These are phyloP conservation scores for Glaucidium brasilianum DNA, from an alignment of 2,113 vertebrate species.

Conservation along the genomic window DNA sequence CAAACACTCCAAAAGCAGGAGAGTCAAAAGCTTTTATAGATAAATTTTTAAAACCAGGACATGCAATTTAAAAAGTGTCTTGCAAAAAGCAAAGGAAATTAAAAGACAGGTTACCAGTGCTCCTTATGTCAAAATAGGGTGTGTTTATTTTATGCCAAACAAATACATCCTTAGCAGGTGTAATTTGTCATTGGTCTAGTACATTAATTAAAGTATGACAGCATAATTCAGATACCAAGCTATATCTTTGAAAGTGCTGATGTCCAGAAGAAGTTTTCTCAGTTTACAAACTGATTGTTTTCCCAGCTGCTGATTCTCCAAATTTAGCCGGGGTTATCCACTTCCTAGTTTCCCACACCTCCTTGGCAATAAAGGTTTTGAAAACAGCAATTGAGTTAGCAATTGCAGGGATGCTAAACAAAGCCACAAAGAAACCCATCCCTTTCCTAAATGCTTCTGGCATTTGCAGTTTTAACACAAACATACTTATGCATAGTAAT, in stretches of 20 bases:
- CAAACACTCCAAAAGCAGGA: not conserved
- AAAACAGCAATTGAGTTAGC: not conserved
- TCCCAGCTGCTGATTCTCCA: not conserved
- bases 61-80: not conserved
- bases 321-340: not conserved
- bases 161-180: not conserved
- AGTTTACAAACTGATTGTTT: not conserved
- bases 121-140: not conserved
- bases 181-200: not conserved
- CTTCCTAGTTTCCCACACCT: not conserved
- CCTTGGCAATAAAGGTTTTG: not conserved
- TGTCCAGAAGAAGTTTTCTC: not conserved
- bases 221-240: not conserved
- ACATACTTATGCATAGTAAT: not conserved
- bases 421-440: not conserved
- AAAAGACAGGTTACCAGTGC: not conserved
- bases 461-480: not conserved
- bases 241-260: not conserved
- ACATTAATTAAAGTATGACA: not conserved
- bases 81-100: not conserved
- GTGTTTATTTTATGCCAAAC: not conserved
- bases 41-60: not conserved
- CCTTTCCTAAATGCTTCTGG: not conserved
- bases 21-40: not conserved
- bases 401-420: not conserved